phyloP scores from a whole-genome alignment of 2,888 invertebrate species.

The Cylindroiulus punctatus region DNA sequence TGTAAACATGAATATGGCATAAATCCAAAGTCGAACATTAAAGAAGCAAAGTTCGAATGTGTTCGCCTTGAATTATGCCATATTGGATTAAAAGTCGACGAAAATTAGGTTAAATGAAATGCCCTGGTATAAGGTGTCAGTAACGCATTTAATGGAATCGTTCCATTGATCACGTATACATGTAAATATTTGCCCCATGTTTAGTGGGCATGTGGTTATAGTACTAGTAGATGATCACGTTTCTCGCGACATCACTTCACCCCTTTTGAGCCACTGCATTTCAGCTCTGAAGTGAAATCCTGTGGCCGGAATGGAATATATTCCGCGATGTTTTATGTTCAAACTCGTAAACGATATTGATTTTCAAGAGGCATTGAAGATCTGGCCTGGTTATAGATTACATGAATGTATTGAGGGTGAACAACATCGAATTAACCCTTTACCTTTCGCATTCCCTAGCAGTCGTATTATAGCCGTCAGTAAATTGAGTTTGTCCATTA shows the following conservation, averaged over 20 bases:
- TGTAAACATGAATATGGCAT: no score
- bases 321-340: not conserved
- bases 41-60: no score
- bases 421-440: constrained; percentile 32
- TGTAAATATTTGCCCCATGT: no score
- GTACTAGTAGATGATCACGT: not conserved
- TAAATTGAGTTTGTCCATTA: constrained; percentile 27
- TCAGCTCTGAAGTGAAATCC: not conserved
- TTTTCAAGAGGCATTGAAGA: not conserved
- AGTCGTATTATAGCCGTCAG: not conserved
- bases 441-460: constrained; percentile 14
- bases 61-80: no score
- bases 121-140: no score
- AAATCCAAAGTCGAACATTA: no score
- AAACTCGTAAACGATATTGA: not conserved
- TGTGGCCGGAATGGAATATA: not conserved
- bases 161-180: no score
- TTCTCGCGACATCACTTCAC: not conserved
- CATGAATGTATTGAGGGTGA: constrained; percentile 11
- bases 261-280: not conserved
- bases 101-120: no score
- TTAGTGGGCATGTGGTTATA: no score
- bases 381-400: not conserved
- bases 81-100: no score
- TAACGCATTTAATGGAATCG: no score